Conservation (phyloP, 2,888 invertebrate species). For the Oscheius myriophilus region DNA sequence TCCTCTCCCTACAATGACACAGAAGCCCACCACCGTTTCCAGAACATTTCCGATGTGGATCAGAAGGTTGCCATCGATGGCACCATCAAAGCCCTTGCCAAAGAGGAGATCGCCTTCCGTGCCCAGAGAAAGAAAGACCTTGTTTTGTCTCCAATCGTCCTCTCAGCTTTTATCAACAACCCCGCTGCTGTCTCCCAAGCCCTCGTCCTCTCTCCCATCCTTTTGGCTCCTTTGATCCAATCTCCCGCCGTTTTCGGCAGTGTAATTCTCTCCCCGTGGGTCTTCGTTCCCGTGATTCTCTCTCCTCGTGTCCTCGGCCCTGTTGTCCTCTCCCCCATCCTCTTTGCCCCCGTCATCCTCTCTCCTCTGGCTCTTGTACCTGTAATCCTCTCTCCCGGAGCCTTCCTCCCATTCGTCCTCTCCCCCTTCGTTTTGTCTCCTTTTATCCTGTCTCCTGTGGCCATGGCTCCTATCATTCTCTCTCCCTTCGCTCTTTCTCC, state of each 20-base stretch:
- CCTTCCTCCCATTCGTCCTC: constrained; percentile 44
- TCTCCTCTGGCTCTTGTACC: constrained; percentile 44
- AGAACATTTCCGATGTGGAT: constrained; percentile 30
- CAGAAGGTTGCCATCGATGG: constrained; percentile 42
- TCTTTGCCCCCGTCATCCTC: constrained; percentile 46
- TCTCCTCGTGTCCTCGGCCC: constrained; percentile 48
- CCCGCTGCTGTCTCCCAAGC: constrained; percentile 46
- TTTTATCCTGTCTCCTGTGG: constrained; percentile 43
- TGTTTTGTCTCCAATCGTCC: constrained; percentile 31
- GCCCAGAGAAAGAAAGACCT: constrained; percentile 38
- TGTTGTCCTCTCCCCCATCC: constrained; percentile 44
- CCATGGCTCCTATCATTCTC: constrained; percentile 42
- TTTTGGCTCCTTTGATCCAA: constrained; percentile 39
- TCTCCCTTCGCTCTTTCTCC: constrained; percentile 48
- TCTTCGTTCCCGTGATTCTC: constrained; percentile 51
- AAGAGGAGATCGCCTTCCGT: constrained; percentile 43
- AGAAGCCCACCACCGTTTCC: constrained; percentile 38
- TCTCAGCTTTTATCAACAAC: constrained; percentile 25
- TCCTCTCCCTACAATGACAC: constrained; percentile 52
- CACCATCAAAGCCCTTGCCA: constrained; percentile 42
- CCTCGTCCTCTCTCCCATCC: constrained; percentile 47
- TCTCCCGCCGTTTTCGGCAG: constrained; percentile 48
- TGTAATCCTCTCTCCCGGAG: constrained; percentile 36
- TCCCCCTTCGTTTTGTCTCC: constrained; percentile 52
- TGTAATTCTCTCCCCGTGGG: constrained; percentile 54